phyloP scores from a whole-genome alignment of 2,888 invertebrate species.

The Cheiracanthium punctorium region DNA sequence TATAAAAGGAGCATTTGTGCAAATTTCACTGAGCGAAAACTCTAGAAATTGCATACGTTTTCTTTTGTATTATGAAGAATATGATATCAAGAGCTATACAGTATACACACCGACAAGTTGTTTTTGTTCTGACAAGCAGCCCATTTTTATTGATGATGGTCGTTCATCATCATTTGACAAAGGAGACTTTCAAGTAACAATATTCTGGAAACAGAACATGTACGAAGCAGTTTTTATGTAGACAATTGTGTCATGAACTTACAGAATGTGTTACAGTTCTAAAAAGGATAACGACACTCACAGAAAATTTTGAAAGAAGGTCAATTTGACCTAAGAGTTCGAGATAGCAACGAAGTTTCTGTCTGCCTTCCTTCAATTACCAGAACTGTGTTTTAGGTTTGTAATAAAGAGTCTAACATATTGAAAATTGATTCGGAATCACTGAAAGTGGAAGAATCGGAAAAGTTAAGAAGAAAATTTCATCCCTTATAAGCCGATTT shows the following conservation, averaged over 20 bases:
- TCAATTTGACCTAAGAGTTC: background rate
- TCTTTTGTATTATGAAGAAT: background rate
- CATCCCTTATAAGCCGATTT: background rate
- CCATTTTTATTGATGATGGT: background rate
- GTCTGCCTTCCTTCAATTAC: background rate
- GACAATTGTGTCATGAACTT: background rate
- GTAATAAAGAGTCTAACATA: background rate
- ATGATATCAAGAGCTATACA: too few species aligned
- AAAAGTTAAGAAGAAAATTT: background rate
- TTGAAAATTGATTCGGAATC: slow-evolving; percentile 5
- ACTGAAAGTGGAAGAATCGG: background rate
- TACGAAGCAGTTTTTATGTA: background rate
- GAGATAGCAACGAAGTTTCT: background rate
- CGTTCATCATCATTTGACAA: background rate
- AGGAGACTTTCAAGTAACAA: background rate
- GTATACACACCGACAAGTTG: background rate
- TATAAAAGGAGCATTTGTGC: background rate
- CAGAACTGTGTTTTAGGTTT: background rate
- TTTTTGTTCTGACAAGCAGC: background rate
- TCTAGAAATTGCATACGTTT: background rate
- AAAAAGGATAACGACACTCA: background rate
- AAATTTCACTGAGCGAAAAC: too few species aligned
- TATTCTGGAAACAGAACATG: background rate
- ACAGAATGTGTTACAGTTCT: background rate
- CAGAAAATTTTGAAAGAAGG: background rate